These are phyloP conservation scores for Aproaerema taeniolella DNA, from an alignment of 2,888 invertebrate species.

Conservation along the genomic window DNA sequence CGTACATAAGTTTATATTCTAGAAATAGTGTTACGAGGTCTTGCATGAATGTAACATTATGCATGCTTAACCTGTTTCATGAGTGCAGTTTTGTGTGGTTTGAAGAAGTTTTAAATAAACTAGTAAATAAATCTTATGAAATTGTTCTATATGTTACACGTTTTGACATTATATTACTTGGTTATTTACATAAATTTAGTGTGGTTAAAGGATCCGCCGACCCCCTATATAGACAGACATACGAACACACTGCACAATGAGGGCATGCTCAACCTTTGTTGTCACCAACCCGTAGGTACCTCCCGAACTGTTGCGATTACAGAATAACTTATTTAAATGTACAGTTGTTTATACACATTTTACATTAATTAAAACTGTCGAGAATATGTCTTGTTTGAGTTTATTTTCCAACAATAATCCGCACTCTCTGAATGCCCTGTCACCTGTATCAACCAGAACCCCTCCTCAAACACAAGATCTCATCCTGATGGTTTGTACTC, in stretches of 20 bases:
- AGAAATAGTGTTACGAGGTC: slow-evolving; percentile 35
- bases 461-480: background rate
- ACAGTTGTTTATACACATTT: slow-evolving; percentile 66
- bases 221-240: slow-evolving; percentile 30
- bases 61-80: slow-evolving; percentile 54
- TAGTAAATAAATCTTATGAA: slow-evolving; percentile 3
- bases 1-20: slow-evolving; percentile 50
- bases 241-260: slow-evolving; percentile 42
- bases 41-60: slow-evolving; percentile 52
- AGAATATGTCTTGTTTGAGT: slow-evolving; percentile 45
- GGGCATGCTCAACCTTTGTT: slow-evolving; percentile 65
- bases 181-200: background rate
- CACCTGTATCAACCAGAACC: slow-evolving; percentile 6
- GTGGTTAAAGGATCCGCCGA: slow-evolving; percentile 18
- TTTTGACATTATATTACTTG: too few relatives aligned
- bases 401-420: slow-evolving; percentile 33
- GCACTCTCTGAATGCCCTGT: slow-evolving; percentile 3
- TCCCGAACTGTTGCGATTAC: slow-evolving; percentile 46
- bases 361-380: slow-evolving; percentile 68
- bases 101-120: slow-evolving; percentile 18
- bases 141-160: slow-evolving; percentile 15
- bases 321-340: slow-evolving; percentile 63
- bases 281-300: slow-evolving; percentile 42
- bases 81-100: slow-evolving; percentile 56
- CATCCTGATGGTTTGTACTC: too few relatives aligned